Evolutionary conservation across 2,888 invertebrate species (phyloP).

Genomic region (Drosophila meridiana): DNA sequence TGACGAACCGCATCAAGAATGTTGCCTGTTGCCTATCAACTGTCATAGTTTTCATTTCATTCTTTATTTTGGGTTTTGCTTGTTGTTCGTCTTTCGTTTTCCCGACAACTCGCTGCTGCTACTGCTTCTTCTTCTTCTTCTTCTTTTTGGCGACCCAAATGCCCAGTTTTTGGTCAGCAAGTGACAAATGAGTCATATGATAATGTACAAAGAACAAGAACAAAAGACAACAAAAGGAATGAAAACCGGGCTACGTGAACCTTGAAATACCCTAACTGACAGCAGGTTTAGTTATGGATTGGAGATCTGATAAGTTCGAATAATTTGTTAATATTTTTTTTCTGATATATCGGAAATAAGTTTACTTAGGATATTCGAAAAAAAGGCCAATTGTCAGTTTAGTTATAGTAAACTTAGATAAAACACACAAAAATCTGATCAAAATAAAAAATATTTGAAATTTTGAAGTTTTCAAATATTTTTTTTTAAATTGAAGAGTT

Average conservation of each 20-base stretch:
- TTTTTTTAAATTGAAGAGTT: not conserved
- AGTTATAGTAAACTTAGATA: too few relatives aligned
- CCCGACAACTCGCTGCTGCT: constrained; percentile 1
- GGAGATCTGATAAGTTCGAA: not conserved
- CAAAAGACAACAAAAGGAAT: not conserved
- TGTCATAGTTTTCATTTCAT: constrained; percentile 45
- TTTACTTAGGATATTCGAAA: not conserved
- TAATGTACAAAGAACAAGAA: constrained; percentile 30
- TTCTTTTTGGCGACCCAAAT: constrained; percentile 37
- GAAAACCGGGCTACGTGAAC: not conserved
- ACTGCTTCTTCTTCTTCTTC: not conserved
- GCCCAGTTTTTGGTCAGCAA: constrained; percentile 34
- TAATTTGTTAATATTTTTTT: not conserved
- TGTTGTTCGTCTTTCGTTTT: not conserved
- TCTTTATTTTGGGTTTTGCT: constrained; percentile 1
- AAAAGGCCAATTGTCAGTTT: not conserved
- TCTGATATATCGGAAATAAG: too few relatives aligned
- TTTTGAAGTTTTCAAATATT: not conserved
- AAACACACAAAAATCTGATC: too few relatives aligned
- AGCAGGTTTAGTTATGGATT: not conserved
- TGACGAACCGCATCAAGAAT: constrained; percentile 55
- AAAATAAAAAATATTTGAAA: not conserved
- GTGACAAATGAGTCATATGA: constrained; percentile 51
- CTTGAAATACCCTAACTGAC: constrained; percentile 4
- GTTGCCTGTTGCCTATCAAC: constrained; percentile 44